These are phyloP conservation scores for Parasteatoda tepidariorum DNA, from an alignment of 1,140 invertebrate species.

Conservation along the genomic window DNA sequence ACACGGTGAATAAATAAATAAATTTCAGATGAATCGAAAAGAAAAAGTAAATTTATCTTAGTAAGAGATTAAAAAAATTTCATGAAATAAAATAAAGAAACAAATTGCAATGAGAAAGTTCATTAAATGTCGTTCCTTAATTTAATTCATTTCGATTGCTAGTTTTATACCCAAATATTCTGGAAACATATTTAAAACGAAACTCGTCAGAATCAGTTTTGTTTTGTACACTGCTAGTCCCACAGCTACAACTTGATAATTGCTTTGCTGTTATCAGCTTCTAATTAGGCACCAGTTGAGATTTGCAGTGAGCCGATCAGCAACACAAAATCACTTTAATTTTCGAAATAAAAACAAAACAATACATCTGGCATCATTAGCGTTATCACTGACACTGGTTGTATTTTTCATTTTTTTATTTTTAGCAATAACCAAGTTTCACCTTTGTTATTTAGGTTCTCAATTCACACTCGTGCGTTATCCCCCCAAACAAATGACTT, in stretches of 20 bases:
- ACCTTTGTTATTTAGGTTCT: background rate
- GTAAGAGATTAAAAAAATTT: too few relatives aligned
- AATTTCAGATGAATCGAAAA: too few relatives aligned
- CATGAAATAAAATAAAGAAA: too few relatives aligned
- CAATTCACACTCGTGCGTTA: background rate
- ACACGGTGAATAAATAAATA: too few relatives aligned
- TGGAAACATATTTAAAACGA: too few relatives aligned
- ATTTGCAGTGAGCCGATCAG: constrained; percentile 7
- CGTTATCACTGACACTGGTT: background rate
- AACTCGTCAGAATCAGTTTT: too few relatives aligned
- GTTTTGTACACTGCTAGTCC: too few relatives aligned
- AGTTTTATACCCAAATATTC: too few relatives aligned
- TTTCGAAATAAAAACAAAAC: background rate
- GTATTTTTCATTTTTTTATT: background rate
- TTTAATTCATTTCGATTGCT: too few relatives aligned
- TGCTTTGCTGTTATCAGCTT: constrained; percentile 22
- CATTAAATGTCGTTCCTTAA: too few relatives aligned
- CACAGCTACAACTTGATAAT: constrained; percentile 1
- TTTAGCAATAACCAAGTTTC: background rate
- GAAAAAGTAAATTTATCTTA: too few relatives aligned
- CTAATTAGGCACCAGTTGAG: constrained; percentile 26
- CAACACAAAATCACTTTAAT: background rate
- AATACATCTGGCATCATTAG: background rate
- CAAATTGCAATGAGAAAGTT: too few relatives aligned
- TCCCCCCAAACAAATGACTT: constrained; percentile 9